Conservation (phyloP, 2,113 vertebrate species). For the Aspidoscelis tigris region DNA sequence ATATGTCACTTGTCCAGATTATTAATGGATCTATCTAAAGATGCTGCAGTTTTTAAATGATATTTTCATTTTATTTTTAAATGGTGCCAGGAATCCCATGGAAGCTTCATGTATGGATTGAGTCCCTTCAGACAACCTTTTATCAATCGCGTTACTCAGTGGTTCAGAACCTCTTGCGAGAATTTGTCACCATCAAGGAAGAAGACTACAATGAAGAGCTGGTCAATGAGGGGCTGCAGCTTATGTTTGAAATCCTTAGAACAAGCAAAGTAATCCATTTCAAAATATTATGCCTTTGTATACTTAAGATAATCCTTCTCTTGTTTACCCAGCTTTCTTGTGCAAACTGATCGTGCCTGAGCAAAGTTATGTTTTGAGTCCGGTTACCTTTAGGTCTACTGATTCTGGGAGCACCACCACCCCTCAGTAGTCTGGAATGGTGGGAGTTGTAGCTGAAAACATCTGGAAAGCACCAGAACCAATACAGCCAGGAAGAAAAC, state of each 20-base stretch:
- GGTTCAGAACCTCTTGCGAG: constrained; percentile 87
- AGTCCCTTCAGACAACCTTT: constrained; percentile 90
- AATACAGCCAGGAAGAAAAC: background rate
- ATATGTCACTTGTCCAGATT: background rate
- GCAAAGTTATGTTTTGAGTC: accelerated
- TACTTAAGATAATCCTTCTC: background rate
- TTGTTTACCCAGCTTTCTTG: background rate
- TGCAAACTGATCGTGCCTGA: background rate
- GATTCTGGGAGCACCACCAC: accelerated
- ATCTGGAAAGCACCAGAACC: too few species aligned
- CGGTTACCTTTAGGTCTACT: background rate
- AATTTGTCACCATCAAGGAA: constrained; percentile 91
- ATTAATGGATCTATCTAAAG: background rate
- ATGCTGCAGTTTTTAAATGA: background rate
- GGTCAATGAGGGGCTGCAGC: constrained; percentile 85
- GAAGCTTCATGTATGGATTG: constrained; percentile 96
- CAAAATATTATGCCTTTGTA: accelerated
- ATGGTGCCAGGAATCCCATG: constrained; percentile 87
- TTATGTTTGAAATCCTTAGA: constrained; percentile 91
- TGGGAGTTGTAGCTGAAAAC: too few species aligned
- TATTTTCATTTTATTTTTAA: background rate
- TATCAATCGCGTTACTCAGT: constrained; percentile 87
- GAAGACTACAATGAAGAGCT: constrained; percentile 94
- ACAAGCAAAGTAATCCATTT: constrained; percentile 85
- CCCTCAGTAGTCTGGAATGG: too few species aligned